Evolutionary conservation across 2,113 vertebrate genomes (phyloP).

Genomic region (Oreochromis aureus): DNA sequence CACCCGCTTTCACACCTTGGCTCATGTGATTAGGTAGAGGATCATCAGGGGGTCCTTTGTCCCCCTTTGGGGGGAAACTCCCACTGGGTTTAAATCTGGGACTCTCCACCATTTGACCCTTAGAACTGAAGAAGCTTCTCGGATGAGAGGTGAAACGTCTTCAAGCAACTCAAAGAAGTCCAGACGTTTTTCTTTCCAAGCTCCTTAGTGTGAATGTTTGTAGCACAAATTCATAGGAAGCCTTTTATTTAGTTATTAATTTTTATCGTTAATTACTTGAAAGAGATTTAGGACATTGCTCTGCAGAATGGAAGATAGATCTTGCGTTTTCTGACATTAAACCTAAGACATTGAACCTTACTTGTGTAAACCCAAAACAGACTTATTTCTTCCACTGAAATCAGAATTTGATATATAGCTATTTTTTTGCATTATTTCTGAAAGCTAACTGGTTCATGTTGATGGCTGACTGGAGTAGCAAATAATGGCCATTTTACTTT

Average conservation of each 20-base stretch:
- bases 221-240: background rate
- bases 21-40: no score
- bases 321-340: background rate
- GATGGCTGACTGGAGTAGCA: background rate
- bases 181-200: no score
- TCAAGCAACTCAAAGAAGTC: no score
- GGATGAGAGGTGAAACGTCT: no score
- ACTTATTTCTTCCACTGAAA: background rate
- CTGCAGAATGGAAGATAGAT: background rate
- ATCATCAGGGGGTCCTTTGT: no score
- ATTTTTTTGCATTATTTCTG: background rate
- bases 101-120: no score
- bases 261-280: background rate
- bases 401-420: background rate
- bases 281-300: background rate
- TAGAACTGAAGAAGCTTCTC: no score
- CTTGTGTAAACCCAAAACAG: background rate
- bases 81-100: no score
- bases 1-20: no score
- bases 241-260: background rate
- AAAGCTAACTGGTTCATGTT: background rate
- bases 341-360: background rate
- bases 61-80: no score
- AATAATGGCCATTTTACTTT: background rate
- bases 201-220: background rate